Evolutionary conservation across 2,113 vertebrate species (phyloP), one percentile per base, ranked within the genome.

Genomic region (Oenanthe melanoleuca): DNA sequence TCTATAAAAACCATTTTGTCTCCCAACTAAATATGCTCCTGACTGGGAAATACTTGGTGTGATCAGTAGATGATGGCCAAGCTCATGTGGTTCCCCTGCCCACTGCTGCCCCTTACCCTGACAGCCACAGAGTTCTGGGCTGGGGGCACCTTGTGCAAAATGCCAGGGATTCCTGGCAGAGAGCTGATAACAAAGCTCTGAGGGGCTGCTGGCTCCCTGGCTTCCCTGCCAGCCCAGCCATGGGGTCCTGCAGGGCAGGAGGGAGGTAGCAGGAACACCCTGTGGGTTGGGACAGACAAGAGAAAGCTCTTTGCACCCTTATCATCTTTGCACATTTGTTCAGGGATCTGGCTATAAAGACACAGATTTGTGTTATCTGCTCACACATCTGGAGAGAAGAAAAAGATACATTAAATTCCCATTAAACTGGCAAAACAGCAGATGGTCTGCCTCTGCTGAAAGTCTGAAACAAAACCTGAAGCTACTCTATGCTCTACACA

Each of bases 361-460:
- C 67, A 79, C 71, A 37, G 14, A 86, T 66, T 47, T 83, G 9
- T 31, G 44, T 69, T 65, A 80, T 85, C 74, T 95, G 81, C 89
- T 96, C 92, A 65, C 60, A 75, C 80, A 92, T 91, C 71, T 86
- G 79, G 53, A 72, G 47, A 79, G 44, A 85, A 88, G 70, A 77
- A 93, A 61, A 92, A 55, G 45, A 55, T 47, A 70, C 33, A 80
- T 70, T 85, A 57, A 80, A 78, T 83, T 95, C 37, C 64, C n/a
- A 77, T 92, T 92, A 86, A 92, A 71, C 17, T 73, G 61, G 55
- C 66, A 73, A 89, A 94, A 72, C 23, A 74, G 40, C 60, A 85
- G 47, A 93, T 8, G 0, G 8, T 37, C 73, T 82, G 65, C 26
- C 34, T 79, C 65, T 89, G 31, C 40, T 83, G 74, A 66, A 33